Percentiles rank a stretch among this genome's conserved stretches.
These are phyloP conservation scores for Tyto alba DNA, from an alignment of 2,113 vertebrate species.

Conservation along the genomic window DNA sequence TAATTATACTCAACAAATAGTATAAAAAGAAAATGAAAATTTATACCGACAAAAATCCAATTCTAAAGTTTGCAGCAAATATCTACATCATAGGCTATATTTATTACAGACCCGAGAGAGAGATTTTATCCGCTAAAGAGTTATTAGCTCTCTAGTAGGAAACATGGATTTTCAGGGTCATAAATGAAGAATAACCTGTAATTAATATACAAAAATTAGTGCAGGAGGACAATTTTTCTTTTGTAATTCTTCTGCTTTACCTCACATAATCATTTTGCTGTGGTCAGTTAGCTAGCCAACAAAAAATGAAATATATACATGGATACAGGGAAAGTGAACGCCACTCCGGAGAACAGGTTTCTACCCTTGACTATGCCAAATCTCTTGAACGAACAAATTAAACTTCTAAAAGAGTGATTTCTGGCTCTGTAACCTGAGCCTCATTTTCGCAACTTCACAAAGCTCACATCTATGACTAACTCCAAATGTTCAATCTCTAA, in stretches of 20 bases:
- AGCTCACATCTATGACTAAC: conserved; percentile 29
- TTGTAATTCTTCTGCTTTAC: neutral
- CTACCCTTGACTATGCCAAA: neutral
- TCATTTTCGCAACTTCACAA: conserved; percentile 1
- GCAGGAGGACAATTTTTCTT: neutral
- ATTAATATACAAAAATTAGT: conserved; percentile 15
- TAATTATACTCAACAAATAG: neutral
- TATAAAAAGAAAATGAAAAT: neutral
- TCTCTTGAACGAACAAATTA: conserved; percentile 14
- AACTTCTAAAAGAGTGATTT: conserved; percentile 19
- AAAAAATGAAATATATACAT: neutral
- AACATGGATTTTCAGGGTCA: neutral
- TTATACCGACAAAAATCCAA: neutral
- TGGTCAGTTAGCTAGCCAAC: neutral
- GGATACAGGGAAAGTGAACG: neutral
- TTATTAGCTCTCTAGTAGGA: neutral
- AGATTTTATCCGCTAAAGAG: neutral
- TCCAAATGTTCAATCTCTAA: conserved; percentile 29
- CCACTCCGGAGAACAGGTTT: neutral
- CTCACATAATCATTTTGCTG: neutral
- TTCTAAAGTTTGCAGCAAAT: neutral
- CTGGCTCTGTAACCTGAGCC: neutral
- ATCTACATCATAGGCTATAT: neutral
- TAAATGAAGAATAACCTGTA: neutral
- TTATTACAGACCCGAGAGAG: neutral